Conservation (phyloP, 2,888 invertebrate species). For the Blastobasis adustella region DNA sequence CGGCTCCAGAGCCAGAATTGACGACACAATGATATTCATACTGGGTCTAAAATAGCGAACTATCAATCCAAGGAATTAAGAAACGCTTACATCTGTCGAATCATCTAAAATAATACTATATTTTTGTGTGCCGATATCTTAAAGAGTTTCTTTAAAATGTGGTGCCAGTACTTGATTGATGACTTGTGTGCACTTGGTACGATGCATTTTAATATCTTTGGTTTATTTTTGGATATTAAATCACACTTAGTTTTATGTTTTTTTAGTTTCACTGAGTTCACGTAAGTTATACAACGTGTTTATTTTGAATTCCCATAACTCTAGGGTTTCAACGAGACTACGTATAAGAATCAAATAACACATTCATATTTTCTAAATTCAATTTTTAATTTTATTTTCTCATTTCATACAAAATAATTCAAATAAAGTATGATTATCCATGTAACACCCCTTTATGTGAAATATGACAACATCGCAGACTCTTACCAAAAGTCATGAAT, state of each 20-base stretch:
- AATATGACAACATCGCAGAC: too few relatives aligned
- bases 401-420: too few relatives aligned
- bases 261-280: background rate
- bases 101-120: constrained; percentile 16
- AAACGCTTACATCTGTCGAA: constrained; percentile 12
- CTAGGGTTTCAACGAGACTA: too few relatives aligned
- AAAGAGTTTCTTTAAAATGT: constrained; percentile 8
- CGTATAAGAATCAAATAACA: too few relatives aligned
- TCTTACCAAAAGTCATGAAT: too few relatives aligned
- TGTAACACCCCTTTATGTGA: too few relatives aligned
- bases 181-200: constrained; percentile 15
- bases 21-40: constrained; percentile 8
- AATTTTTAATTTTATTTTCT: too few relatives aligned
- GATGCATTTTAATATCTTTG: constrained; percentile 9
- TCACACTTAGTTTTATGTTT: constrained; percentile 2
- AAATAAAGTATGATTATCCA: too few relatives aligned
- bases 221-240: constrained; percentile 1
- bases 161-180: constrained; percentile 15
- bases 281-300: too few relatives aligned
- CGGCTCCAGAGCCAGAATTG: constrained; percentile 11
- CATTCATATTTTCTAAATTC: too few relatives aligned
- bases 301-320: too few relatives aligned
- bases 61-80: constrained; percentile 7
- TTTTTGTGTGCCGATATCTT: constrained; percentile 10
- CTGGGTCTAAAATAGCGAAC: constrained; percentile 13